Evolutionary conservation across 2,113 vertebrate species (phyloP), one percentile per base, ranked within the genome.

Genomic region (Malurus cyaneus): DNA sequence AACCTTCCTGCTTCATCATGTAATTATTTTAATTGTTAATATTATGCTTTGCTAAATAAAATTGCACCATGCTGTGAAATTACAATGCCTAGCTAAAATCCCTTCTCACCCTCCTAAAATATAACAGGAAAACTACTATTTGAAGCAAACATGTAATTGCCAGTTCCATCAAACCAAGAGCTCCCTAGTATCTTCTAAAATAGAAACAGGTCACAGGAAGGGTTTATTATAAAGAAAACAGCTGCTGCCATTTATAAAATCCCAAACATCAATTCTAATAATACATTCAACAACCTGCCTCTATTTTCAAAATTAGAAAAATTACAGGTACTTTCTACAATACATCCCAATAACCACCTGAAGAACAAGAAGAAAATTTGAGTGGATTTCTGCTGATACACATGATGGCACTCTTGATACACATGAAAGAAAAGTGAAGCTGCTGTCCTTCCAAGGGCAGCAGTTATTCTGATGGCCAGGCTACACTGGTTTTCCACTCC

Each of bases 11-110:
- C 71, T 86, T 86, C 60, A 56, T 44, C 21, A 36, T 73, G 18
- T 42, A 70, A 89, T 89, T 91, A 82, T 79, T 89, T 69, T 80
- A 89, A 73, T 83, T 86, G 86, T 73, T 90, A 82, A 77, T 83
- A 94, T 4, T 90, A 49, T 86, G 67, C 71, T 90, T 83, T 56
- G 47, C 85, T 90, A 91, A 90, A 88, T 91, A 81, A 89, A 77
- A 92, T 86, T 80, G 83, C 19, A 73, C 64, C 76, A 67, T 28
- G n/a, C 76, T 88, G 67, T 49, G 60, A 77, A 89, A 94, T 80
- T 19, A 80, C 3, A 14, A 56, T 18, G 42, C 66, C 86, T 80
- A 70, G 81, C 71, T 86, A 77, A 80, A 94, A 89, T 70, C 26
- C 80, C 71, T 77, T 88, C 89, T 83, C 87, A 89, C 81, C 89